phyloP scores from a whole-genome alignment of 2,113 vertebrate genomes.

The human region GRCh38 chr18:76945001-76945500 shows the following conservation, averaged over 20 bases:
- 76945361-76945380: not conserved
- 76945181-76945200: not conserved
- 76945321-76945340: not conserved
- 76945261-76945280: not conserved
- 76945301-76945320: not conserved
- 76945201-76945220: not conserved
- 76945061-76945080: not conserved
- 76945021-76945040: too few species aligned
- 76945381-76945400: fast-evolving
- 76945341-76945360: not conserved
- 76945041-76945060: too few species aligned
- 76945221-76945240: not conserved
- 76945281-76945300: not conserved
- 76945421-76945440: not conserved
- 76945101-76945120: not conserved
- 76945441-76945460: not conserved
- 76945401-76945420: too few species aligned
- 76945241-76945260: not conserved
- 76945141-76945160: not conserved
- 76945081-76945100: not conserved
- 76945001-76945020: too few species aligned
- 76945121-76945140: not conserved
- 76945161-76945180: not conserved
- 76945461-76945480: fast-evolving
- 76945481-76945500: not conserved